These are phyloP conservation scores for Parus major DNA, from an alignment of 2,113 vertebrate genomes.

Conservation along the genomic window DNA sequence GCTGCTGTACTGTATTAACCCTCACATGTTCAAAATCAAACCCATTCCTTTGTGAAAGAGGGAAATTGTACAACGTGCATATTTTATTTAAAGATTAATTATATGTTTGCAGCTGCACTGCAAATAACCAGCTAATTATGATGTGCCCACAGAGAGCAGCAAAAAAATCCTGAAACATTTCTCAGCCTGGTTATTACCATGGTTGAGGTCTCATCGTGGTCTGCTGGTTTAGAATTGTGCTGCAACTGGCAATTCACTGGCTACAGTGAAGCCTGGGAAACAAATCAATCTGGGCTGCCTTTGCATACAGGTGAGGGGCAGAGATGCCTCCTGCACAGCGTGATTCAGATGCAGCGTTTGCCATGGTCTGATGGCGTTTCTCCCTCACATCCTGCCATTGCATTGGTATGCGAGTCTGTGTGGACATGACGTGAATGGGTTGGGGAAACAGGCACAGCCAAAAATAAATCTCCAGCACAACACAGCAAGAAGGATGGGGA, in stretches of 20 bases:
- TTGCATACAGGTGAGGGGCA: neutral
- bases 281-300: neutral
- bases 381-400: rapidly evolving
- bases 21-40: neutral
- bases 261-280: neutral
- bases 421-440: neutral
- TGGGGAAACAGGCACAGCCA: neutral
- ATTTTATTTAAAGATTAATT: neutral
- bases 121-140: neutral
- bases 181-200: neutral
- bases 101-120: neutral
- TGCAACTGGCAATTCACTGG: neutral
- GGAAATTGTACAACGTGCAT: neutral
- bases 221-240: neutral
- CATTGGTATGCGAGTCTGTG: rapidly evolving
- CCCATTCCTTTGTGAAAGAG: neutral
- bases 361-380: rapidly evolving
- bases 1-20: neutral
- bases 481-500: neutral
- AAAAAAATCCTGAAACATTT: neutral
- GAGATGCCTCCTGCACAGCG: rapidly evolving
- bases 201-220: neutral
- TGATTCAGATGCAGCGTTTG: rapidly evolving
- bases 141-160: neutral
- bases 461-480: neutral